Conservation (phyloP, 2,113 vertebrate species). For the Ictidomys tridecemlineatus region DNA sequence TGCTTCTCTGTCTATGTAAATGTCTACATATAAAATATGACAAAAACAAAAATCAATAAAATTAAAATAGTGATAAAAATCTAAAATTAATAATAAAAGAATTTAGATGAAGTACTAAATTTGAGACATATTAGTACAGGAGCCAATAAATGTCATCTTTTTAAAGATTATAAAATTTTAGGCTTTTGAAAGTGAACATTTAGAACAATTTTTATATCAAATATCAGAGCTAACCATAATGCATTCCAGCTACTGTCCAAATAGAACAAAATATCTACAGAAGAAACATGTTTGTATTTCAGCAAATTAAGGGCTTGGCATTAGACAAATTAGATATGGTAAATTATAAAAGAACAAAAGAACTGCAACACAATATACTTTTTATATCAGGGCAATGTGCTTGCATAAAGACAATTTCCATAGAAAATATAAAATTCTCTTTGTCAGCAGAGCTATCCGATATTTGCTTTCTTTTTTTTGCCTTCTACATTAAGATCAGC, state of each 20-base stretch:
- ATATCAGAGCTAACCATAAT: not conserved
- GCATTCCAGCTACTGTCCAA: not conserved
- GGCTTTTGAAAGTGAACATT: not conserved
- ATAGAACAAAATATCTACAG: not conserved
- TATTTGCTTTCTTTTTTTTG: not conserved
- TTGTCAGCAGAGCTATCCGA: not conserved
- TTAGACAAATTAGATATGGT: conserved; percentile 32
- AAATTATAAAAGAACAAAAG: conserved; percentile 45
- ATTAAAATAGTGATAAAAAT: not conserved
- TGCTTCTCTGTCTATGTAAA: not conserved
- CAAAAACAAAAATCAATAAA: not conserved
- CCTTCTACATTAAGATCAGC: not conserved
- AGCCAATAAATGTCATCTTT: not conserved
- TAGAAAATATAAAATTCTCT: conserved; percentile 41
- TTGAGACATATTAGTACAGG: not conserved
- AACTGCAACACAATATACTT: conserved; percentile 12
- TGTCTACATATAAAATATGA: not conserved
- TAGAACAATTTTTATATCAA: not conserved
- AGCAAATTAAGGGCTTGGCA: conserved; percentile 48
- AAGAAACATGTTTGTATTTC: conserved; percentile 26
- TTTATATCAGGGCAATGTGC: not conserved
- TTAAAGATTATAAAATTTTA: not conserved
- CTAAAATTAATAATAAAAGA: not conserved
- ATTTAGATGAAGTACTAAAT: not conserved
- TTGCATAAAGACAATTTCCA: conserved; percentile 22